These are phyloP conservation scores for Carcharodon carcharias DNA, from an alignment of 2,797 vertebrate genomes.

Conservation along the genomic window DNA sequence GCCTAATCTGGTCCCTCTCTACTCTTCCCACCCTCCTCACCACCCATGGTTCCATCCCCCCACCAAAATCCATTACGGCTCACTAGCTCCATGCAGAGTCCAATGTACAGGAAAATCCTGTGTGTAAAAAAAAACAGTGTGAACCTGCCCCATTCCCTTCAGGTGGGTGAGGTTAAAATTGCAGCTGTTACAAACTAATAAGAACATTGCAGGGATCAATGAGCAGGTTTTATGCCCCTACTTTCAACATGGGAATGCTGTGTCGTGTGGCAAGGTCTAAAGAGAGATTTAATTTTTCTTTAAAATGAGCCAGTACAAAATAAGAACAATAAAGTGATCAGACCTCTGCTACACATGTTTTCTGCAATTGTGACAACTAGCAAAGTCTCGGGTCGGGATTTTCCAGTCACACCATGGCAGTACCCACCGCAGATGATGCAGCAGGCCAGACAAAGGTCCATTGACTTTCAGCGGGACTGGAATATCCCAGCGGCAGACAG, in stretches of 20 bases:
- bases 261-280: not conserved
- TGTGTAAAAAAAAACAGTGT: not conserved
- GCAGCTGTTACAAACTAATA: not conserved
- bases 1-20: not conserved
- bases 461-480: too few species aligned
- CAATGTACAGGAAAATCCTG: not conserved
- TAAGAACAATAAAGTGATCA: not conserved
- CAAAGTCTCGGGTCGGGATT: not conserved
- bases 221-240: not conserved
- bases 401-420: too few species aligned
- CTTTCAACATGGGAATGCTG: not conserved
- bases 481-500: too few species aligned
- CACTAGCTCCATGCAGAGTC: not conserved
- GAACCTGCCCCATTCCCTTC: too few species aligned
- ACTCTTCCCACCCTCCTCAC: not conserved
- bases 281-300: not conserved
- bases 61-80: not conserved
- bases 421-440: too few species aligned
- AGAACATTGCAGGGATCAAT: not conserved
- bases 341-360: not conserved
- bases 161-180: not conserved
- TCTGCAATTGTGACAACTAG: not conserved
- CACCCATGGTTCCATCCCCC: not conserved
- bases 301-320: not conserved
- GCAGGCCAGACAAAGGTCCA: too few species aligned